A percentile compares a stretch with the other conserved stretches of the same genome.
These are phyloP conservation scores for Syrmaticus mikado DNA, from an alignment of 2,113 vertebrate genomes.

Conservation along the genomic window DNA sequence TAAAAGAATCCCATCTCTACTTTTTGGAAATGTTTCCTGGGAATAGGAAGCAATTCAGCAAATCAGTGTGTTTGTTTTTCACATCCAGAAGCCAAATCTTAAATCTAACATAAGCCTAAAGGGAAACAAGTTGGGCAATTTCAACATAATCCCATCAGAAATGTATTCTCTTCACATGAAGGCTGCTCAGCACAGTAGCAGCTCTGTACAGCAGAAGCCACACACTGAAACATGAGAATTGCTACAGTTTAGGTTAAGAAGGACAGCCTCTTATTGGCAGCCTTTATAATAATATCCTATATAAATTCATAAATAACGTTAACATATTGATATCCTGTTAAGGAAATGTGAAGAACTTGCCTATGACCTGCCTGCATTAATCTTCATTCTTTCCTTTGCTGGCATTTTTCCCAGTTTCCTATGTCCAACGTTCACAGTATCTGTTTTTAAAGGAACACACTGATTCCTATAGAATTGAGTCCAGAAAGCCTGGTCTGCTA, in stretches of 20 bases:
- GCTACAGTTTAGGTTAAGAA: not conserved
- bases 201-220: constrained; percentile 39
- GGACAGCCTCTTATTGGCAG: not conserved
- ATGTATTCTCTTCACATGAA: constrained; percentile 45
- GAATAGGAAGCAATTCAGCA: constrained; percentile 37
- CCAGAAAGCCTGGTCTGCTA: not conserved
- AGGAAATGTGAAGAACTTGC: constrained; percentile 49
- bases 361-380: constrained; percentile 37
- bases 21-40: constrained; percentile 20
- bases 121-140: constrained; percentile 56
- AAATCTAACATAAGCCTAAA: constrained; percentile 59
- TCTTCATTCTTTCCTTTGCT: constrained; percentile 58
- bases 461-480: not conserved
- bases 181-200: constrained; percentile 24
- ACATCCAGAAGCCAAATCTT: constrained; percentile 49
- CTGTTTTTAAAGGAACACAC: constrained; percentile 60
- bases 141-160: constrained; percentile 64
- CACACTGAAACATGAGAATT: not conserved
- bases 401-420: constrained; percentile 63
- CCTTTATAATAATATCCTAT: constrained; percentile 37
- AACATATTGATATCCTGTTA: constrained; percentile 51
- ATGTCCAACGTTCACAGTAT: constrained; percentile 23
- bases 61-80: constrained; percentile 20
- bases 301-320: constrained; percentile 36
- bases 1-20: not conserved